phyloP scores from a whole-genome alignment of 30 jellyfish, hydroid and myxozoan species.

The Nemopilema nomurai region DNA sequence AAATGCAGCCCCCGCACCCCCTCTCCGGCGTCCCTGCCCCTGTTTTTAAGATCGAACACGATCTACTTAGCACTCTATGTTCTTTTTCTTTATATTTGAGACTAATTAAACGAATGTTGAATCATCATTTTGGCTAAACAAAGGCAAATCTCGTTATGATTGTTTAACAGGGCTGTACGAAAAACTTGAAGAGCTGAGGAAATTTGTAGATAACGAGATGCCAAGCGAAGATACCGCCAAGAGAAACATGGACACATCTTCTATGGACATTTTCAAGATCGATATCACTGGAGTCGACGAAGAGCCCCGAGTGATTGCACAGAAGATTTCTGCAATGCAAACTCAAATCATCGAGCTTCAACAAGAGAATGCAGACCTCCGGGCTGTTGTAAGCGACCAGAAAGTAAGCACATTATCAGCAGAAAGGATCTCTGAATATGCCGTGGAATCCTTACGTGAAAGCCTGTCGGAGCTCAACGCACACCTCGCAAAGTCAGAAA shows the following conservation, averaged over 20 bases:
- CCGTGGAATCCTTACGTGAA: conserved; percentile 28
- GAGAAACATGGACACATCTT: neutral
- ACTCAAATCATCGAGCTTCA: conserved; percentile 36
- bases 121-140: no score
- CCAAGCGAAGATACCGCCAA: neutral
- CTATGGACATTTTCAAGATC: neutral
- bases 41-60: no score
- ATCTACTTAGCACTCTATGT: no score
- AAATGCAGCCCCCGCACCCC: no score
- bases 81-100: neutral
- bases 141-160: neutral
- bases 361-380: conserved; percentile 28
- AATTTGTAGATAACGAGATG: neutral
- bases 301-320: conserved; percentile 21
- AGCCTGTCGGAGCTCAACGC: conserved; percentile 22
- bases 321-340: conserved; percentile 37
- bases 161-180: neutral
- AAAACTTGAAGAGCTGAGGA: neutral
- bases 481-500: conserved; percentile 13
- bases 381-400: conserved; percentile 25
- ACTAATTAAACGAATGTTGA: no score
- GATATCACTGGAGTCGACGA: conserved; percentile 10
- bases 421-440: conserved; percentile 7
- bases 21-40: no score
- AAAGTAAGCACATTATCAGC: conserved; percentile 8